phyloP scores from a whole-genome alignment of 2,888 invertebrate genomes.

The Osmoderma eremita region DNA sequence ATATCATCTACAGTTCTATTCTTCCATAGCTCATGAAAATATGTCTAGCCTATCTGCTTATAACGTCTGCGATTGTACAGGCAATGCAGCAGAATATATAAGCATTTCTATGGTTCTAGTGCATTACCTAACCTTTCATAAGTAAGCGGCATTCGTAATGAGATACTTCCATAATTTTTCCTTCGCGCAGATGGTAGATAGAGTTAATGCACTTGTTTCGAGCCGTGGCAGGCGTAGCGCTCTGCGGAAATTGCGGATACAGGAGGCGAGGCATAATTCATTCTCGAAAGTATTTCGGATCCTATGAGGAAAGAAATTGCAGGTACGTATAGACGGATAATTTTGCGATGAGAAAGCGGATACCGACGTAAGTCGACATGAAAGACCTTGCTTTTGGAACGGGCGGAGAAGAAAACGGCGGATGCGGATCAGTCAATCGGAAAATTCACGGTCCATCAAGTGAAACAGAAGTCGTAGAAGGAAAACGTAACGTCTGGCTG shows the following conservation, averaged over 20 bases:
- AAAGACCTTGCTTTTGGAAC: conserved; percentile 33
- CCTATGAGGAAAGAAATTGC: conserved; percentile 34
- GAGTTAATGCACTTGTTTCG: conserved; percentile 13
- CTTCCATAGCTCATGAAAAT: no score
- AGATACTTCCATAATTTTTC: conserved; percentile 10
- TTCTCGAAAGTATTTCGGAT: conserved; percentile 36
- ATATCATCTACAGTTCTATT: no score
- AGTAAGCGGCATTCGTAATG: conserved; percentile 9
- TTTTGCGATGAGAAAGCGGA: conserved; percentile 32
- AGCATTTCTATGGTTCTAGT: not conserved
- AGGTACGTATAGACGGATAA: conserved; percentile 14
- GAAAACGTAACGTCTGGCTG: conserved; percentile 32
- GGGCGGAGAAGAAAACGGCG: conserved; percentile 32
- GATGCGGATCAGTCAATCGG: conserved; percentile 32
- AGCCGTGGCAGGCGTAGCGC: conserved; percentile 6
- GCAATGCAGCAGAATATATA: not conserved
- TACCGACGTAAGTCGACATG: conserved; percentile 23
- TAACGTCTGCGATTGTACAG: not conserved
- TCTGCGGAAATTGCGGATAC: conserved; percentile 28
- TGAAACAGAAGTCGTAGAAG: conserved; percentile 35
- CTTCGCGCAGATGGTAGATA: conserved; percentile 21
- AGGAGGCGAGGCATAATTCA: conserved; percentile 27
- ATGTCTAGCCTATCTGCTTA: no score
- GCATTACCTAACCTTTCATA: conserved; percentile 15
- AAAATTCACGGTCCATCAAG: conserved; percentile 38